A percentile compares a stretch with the other conserved stretches of the same genome.
Evolutionary conservation across 2,113 vertebrate genomes (phyloP).

Genomic region (Clupea harengus): DNA sequence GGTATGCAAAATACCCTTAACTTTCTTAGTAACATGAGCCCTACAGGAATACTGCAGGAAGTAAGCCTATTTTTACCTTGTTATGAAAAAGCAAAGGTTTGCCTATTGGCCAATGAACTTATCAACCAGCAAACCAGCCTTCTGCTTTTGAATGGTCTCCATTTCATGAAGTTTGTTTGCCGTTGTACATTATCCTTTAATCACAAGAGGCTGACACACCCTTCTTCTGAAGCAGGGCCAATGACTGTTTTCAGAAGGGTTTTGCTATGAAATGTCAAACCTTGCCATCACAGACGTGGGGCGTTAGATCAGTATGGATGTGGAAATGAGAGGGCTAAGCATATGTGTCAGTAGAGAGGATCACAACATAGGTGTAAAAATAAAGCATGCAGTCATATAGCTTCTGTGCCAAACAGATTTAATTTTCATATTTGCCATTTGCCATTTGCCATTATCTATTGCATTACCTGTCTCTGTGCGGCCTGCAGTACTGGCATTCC

Average conservation of each 20-base stretch:
- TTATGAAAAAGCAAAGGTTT: background rate
- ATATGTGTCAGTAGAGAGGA: background rate
- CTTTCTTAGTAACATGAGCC: background rate
- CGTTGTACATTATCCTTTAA: background rate
- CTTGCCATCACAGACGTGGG: too few species aligned
- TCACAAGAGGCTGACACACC: background rate
- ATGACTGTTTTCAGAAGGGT: background rate
- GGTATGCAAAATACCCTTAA: background rate
- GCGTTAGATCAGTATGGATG: background rate
- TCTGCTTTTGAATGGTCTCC: background rate
- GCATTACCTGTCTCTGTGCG: too few species aligned
- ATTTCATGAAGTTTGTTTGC: background rate
- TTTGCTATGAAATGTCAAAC: background rate
- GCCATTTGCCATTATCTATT: too few species aligned
- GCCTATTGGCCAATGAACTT: background rate
- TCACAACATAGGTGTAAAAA: background rate
- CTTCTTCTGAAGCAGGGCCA: background rate
- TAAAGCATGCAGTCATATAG: too few species aligned
- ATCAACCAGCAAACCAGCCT: background rate
- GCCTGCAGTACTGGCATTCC: too few species aligned
- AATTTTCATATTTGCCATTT: too few species aligned
- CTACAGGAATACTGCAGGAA: background rate
- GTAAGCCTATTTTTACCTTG: background rate
- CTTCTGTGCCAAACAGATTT: too few species aligned
- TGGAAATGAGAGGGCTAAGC: background rate